phyloP scores from a whole-genome alignment of 2,888 invertebrate species.

The Nomada fucata region DNA sequence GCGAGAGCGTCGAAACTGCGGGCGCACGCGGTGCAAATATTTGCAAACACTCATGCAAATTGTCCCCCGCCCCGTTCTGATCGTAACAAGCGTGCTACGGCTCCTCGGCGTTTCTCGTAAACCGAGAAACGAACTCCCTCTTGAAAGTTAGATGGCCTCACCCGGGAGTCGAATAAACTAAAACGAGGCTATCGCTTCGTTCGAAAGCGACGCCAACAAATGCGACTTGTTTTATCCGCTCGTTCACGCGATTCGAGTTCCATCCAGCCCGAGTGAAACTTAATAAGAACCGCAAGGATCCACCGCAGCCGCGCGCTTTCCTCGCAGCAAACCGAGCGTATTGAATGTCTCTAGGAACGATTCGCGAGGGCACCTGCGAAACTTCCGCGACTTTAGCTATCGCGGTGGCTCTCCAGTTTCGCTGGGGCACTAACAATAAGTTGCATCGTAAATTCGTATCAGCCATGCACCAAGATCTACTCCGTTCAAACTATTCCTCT shows the following conservation, averaged over 20 bases:
- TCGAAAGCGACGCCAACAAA: slow-evolving; percentile 15
- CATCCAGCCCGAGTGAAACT: slow-evolving; percentile 48
- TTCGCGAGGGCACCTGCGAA: slow-evolving; percentile 10
- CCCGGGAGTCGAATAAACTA: background rate
- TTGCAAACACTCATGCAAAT: background rate
- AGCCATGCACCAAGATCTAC: background rate
- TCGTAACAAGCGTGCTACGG: too few relatives aligned
- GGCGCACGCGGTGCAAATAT: background rate
- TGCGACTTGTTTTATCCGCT: slow-evolving; percentile 3
- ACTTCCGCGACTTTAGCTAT: slow-evolving; percentile 17
- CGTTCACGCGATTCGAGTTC: background rate
- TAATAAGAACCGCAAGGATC: slow-evolving; percentile 62
- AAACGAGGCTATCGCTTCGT: slow-evolving; percentile 11
- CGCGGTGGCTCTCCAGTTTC: background rate
- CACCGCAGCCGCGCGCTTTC: slow-evolving; percentile 48
- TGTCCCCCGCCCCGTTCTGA: background rate
- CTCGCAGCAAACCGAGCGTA: slow-evolving; percentile 50
- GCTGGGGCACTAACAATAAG: background rate
- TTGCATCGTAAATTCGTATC: slow-evolving; percentile 20
- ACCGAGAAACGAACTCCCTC: too few relatives aligned
- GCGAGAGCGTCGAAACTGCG: background rate
- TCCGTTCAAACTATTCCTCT: background rate
- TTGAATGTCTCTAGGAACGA: slow-evolving; percentile 40
- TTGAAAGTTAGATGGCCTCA: background rate
- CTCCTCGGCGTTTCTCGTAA: too few relatives aligned